Evolutionary conservation across 2,888 invertebrate genomes (phyloP), one percentile per base, ranked within the genome.

Genomic region (Lasioglossum vierecki): DNA sequence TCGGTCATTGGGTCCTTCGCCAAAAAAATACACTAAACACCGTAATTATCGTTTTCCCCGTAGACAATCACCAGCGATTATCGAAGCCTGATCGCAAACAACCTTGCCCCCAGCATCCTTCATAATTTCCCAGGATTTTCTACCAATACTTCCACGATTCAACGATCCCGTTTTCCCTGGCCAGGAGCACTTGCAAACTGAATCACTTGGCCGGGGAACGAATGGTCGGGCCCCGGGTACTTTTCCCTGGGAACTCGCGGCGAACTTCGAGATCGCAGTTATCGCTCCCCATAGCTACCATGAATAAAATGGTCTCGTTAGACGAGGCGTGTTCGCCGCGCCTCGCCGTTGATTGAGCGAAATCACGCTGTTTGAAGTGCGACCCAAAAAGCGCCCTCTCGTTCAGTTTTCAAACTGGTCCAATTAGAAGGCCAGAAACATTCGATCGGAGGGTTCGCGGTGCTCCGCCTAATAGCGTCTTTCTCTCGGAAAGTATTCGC

Each of bases 401-500:
- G 44, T 44, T 26, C 72, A 73, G 49, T 73, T 73, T 73, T 39
- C 46, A 26, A 73, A 68, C 68, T 68, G 68, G 68, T 68, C 68
- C 68, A 68, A 68, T 68, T 68, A 68, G 68, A 39, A 22, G 35
- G 39, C 22, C 39, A 39, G 68, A 68, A 68, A 68, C 68, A 68
- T 18, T 68, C 39, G 39, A 68, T 68, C 39, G n/a, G 68, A 68
- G 35, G 22, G 39, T 8, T 39, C 35, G 39, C 1, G 68, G 22
- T 39, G 39, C n/a, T 22, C 39, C 39, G 30, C 13, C 44, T 44
- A 72, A 46, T 30, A 46, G 26, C 15, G 46, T 1, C 26, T 71
- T n/a, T 57, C 57, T 11, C 49, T 53, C 53, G 49, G 13, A n/a
- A 11, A 60, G 26, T 5, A n/a, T 26, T 11, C 11, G 60, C n/a